A percentile compares a stretch with the other conserved stretches of the same genome.
phyloP scores from a whole-genome alignment of 2,797 vertebrate species.

The Liparis tanakae region DNA sequence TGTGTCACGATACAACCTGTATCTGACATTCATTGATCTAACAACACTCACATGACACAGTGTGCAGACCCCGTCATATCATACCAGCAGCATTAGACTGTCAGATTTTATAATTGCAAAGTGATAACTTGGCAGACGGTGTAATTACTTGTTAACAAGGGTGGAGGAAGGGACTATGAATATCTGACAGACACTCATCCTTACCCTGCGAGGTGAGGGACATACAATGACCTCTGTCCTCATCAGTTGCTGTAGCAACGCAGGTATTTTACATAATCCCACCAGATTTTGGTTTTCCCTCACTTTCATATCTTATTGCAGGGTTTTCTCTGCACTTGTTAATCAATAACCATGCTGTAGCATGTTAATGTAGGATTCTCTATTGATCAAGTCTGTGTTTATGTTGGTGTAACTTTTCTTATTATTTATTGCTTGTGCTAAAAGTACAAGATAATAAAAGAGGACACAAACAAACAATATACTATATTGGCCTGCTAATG shows the following conservation, averaged over 20 bases:
- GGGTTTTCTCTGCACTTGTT: background rate
- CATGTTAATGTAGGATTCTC: constrained; percentile 17
- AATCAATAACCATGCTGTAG: constrained; percentile 18
- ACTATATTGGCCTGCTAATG: background rate
- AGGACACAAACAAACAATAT: background rate
- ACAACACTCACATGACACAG: constrained; percentile 25
- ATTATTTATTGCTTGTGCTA: background rate
- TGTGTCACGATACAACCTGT: constrained; percentile 39
- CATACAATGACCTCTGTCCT: constrained; percentile 47
- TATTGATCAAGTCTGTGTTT: constrained; percentile 11
- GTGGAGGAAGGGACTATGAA: constrained; percentile 28
- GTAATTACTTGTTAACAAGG: constrained; percentile 74
- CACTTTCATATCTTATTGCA: constrained; percentile 6
- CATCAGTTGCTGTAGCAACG: constrained; percentile 33
- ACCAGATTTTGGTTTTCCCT: background rate
- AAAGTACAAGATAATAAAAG: background rate
- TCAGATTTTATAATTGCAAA: constrained; percentile 58
- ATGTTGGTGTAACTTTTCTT: background rate
- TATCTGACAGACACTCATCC: constrained; percentile 39
- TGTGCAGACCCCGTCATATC: constrained; percentile 20
- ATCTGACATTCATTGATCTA: constrained; percentile 60
- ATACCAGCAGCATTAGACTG: constrained; percentile 45
- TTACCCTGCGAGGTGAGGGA: constrained; percentile 41
- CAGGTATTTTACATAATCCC: constrained; percentile 39
- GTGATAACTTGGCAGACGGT: constrained; percentile 68